Conservation (phyloP, 2,113 vertebrate genomes). For the Xenopus borealis region DNA sequence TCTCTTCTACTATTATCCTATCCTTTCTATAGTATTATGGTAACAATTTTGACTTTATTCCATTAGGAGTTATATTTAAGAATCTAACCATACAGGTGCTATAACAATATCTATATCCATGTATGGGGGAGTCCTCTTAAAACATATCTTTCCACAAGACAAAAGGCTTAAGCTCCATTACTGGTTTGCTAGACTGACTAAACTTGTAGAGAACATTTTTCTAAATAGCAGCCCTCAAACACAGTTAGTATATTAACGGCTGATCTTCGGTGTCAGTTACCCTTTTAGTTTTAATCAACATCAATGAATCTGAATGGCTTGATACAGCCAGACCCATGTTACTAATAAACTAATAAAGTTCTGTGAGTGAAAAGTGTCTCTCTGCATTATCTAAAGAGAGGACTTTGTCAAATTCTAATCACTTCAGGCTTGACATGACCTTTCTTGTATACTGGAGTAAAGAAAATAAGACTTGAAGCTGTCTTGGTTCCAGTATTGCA, state of each 20-base stretch:
- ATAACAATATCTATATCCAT: no score
- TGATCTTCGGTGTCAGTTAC: conserved; percentile 11
- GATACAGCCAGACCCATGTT: conserved; percentile 30
- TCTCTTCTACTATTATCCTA: no score
- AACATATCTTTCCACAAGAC: no score
- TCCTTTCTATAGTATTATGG: no score
- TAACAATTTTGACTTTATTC: no score
- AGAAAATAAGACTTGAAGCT: conserved; percentile 37
- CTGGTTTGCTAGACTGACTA: conserved; percentile 5
- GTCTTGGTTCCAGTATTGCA: conserved; percentile 12
- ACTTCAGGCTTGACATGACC: conserved; percentile 45
- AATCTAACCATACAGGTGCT: no score
- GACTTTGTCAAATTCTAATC: conserved; percentile 44
- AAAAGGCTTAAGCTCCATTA: no score
- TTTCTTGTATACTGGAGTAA: conserved; percentile 31
- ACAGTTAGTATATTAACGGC: conserved; percentile 28
- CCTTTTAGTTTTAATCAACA: conserved; percentile 45
- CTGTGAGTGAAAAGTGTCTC: conserved; percentile 41
- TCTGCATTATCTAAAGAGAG: conserved; percentile 33
- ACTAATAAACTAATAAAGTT: conserved; percentile 45
- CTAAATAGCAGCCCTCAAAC: conserved; percentile 31
- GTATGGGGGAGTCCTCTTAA: no score
- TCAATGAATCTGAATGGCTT: conserved; percentile 32
- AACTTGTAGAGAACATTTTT: conserved; percentile 12
- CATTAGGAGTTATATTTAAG: no score